Evolutionary conservation across 2,797 vertebrate genomes (phyloP), one percentile per base, ranked within the genome.

Genomic region (Sebastes cheni): DNA sequence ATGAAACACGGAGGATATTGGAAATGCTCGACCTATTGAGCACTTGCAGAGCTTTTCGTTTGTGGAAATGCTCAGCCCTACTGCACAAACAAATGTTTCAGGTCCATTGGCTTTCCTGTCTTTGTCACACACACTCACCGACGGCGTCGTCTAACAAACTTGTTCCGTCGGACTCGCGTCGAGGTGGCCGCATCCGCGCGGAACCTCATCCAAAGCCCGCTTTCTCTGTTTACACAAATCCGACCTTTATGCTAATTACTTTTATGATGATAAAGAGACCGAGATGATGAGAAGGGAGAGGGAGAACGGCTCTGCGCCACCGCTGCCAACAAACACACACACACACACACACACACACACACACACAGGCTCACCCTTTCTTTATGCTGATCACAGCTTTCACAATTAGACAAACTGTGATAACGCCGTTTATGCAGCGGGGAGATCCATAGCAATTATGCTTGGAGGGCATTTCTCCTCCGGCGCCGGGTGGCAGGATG

Each of bases 341-440:
- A 67, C 16, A 22, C 58, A 20, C 14, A 32, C 36, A 67, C 16
- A 22, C 58, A 72, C 65, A 46, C 22, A 74, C 32, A 56, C 36
- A 67, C 16, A 22, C 58, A 20, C 14, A 32, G 25, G 1, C 72
- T 68, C 80, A 58, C 66, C 54, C 58, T 72, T 84, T 66, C 82
- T 88, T 89, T 83, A 74, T 87, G 90, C 93, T 92, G 92, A 95
- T 96, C 89, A 91, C 93, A 92, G 92, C 89, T 94, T 93, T 91
- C 88, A 91, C 92, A 93, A 93, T 94, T 93, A 93, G 82, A 89
- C 92, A 89, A 93, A 94, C 92, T 89, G 88, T 82, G 92, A 94
- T 92, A 93, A 91, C 88, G 68, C 75, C 70, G 42, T 90, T 92
- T 91, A 90, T 92, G 86, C 89, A 89, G 90, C 73, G 67, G 86